A percentile compares a stretch with the other conserved stretches of the same genome.
Evolutionary conservation across 2,797 vertebrate species (phyloP).

Genomic region (Echiichthys vipera): DNA sequence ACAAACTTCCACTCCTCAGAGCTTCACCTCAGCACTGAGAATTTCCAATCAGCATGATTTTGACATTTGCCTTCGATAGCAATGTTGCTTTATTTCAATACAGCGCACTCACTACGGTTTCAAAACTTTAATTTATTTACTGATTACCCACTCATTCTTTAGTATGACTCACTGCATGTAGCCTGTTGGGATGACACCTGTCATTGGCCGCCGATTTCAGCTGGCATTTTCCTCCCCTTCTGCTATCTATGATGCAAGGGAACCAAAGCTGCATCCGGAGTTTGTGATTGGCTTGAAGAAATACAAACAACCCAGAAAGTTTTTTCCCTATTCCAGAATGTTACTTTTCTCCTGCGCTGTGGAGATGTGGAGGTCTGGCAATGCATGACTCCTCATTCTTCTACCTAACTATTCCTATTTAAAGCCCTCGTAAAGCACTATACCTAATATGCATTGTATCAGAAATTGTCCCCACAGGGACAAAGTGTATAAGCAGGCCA

Average conservation of each 20-base stretch:
- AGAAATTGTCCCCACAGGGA: constrained; percentile 45
- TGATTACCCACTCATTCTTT: neutral
- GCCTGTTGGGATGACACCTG: too few relatives aligned
- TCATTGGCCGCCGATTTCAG: too few relatives aligned
- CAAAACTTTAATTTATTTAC: neutral
- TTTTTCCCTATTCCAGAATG: too few relatives aligned
- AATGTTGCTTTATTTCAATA: neutral
- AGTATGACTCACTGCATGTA: too few relatives aligned
- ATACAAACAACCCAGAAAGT: too few relatives aligned
- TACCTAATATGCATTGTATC: constrained; percentile 34
- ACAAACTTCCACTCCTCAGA: constrained; percentile 6
- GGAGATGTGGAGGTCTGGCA: too few relatives aligned
- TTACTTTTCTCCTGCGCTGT: too few relatives aligned
- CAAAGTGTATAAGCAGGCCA: constrained; percentile 10
- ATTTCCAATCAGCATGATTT: constrained; percentile 3
- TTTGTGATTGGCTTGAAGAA: too few relatives aligned
- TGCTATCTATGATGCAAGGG: too few relatives aligned
- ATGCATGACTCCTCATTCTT: too few relatives aligned
- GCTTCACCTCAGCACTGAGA: neutral
- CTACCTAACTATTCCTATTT: constrained; percentile 15
- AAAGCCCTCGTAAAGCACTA: constrained; percentile 1
- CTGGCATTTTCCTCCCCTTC: too few relatives aligned
- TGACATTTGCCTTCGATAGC: neutral
- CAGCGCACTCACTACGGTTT: neutral
- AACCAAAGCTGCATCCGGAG: too few relatives aligned